phyloP scores from a whole-genome alignment of 1,140 invertebrate species.

The Drosophila carrolli region DNA sequence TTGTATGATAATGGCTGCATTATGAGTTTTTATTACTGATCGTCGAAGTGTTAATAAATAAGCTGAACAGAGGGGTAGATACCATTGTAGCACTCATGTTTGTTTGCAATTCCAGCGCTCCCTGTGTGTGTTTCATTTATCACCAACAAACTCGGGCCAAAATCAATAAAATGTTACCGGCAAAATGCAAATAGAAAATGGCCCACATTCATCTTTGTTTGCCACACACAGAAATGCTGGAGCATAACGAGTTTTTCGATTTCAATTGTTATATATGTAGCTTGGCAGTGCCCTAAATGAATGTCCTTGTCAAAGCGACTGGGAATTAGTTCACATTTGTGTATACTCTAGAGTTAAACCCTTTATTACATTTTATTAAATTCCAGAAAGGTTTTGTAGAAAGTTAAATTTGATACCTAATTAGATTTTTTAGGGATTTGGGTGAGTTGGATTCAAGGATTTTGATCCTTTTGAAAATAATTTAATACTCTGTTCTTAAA shows the following conservation, averaged over 20 bases:
- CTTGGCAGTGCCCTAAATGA: constrained; percentile 14
- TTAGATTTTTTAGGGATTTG: neutral
- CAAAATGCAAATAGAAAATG: constrained; percentile 63
- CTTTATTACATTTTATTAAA: constrained; percentile 18
- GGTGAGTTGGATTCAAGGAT: no score
- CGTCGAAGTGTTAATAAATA: constrained; percentile 62
- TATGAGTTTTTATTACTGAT: constrained; percentile 51
- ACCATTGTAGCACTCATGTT: constrained; percentile 27
- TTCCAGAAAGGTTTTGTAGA: neutral
- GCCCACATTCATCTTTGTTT: constrained; percentile 55
- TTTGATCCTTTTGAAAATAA: no score
- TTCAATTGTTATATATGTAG: constrained; percentile 31
- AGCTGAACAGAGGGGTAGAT: constrained; percentile 7
- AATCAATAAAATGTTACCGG: constrained; percentile 70
- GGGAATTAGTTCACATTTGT: constrained; percentile 33
- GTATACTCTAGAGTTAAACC: neutral
- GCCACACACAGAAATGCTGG: constrained; percentile 41
- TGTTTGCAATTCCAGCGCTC: constrained; percentile 25
- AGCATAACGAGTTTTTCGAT: constrained; percentile 50
- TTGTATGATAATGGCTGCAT: constrained; percentile 33
- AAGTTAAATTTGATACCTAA: constrained; percentile 2
- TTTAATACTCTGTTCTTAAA: no score
- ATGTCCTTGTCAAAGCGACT: constrained; percentile 32
- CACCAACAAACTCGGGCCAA: constrained; percentile 22
- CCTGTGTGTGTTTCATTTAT: constrained; percentile 33